Evolutionary conservation across 1,140 invertebrate species (phyloP), one percentile per base, ranked within the genome.

Genomic region (Scylla paramamosain): DNA sequence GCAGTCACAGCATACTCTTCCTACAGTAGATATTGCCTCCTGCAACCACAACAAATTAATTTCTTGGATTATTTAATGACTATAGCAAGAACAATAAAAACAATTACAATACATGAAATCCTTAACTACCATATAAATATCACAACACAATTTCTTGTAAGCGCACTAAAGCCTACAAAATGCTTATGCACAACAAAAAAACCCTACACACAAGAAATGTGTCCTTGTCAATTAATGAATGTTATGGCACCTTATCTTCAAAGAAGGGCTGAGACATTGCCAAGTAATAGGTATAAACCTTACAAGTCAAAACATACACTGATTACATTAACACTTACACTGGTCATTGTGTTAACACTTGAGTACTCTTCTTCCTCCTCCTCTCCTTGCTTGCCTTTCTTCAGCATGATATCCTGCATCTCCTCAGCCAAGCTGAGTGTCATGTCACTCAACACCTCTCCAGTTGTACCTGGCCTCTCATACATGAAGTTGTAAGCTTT

Each of bases 1-100:
- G 48, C 96, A 95, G 95, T 98, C 97, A 96, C 98, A 98, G 96
- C 98, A 97, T 92, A 99, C 97, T 67, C 98, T 97, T 6, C 98
- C 98, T 29, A 97, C 96, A 28, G 97, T 96, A 28, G 96, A 96
- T 0, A 97, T 96, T 39, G 95, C 92, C 94, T 97, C 97, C 97
- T 97, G 95, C 4, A 82, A 46, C 16, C 25, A 25, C 39, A 88
- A 86, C 1, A 93, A 14, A 28, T 14, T 29, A 86, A 86, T 29
- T 59, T 52, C 0, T 84, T n/a, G 46, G 46, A 14, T 48, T 48
- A 48, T 48, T 48, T 48, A 48, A 14, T 7, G 46, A n/a, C n/a
- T n/a, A n/a, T n/a, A n/a, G n/a, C n/a, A 48, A 48, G 46, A 48
- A 14, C 46, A 48, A 48, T 14, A 48, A 48, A 48, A 14, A 48